phyloP scores from a whole-genome alignment of 2,113 vertebrate genomes.

The Terrapene triunguis region DNA sequence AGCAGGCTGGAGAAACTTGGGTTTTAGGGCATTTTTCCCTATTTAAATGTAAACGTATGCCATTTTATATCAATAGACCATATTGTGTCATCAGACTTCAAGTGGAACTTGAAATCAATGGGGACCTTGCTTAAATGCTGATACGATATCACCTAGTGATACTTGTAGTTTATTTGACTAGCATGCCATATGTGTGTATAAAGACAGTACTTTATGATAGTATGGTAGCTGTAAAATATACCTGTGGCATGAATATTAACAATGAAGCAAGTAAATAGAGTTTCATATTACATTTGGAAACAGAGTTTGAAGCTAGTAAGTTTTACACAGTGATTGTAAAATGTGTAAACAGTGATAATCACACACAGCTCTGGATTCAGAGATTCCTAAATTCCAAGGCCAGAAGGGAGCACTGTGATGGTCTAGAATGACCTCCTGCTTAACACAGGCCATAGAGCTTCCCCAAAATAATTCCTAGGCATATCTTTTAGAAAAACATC shows the following conservation, averaged over 20 bases:
- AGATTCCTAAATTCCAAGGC: too few relatives aligned
- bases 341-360: too few relatives aligned
- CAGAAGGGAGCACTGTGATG: too few relatives aligned
- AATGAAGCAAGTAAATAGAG: background rate
- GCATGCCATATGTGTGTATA: background rate
- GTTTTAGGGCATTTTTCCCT: background rate
- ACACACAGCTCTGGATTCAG: too few relatives aligned
- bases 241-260: background rate
- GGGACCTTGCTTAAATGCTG: background rate
- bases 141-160: background rate
- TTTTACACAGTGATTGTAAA: too few relatives aligned
- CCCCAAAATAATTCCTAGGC: too few relatives aligned
- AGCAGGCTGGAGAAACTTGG: background rate
- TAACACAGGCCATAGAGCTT: too few relatives aligned
- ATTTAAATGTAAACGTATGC: background rate
- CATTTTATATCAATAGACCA: background rate
- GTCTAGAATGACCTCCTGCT: too few relatives aligned
- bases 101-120: background rate
- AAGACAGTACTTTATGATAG: background rate
- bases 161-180: background rate
- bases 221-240: background rate
- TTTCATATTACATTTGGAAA: conserved; percentile 7
- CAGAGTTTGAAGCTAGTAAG: too few relatives aligned
- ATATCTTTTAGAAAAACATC: too few relatives aligned
- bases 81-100: background rate